Conservation (phyloP, 2,113 vertebrate genomes). For the Dromas ardeola region DNA sequence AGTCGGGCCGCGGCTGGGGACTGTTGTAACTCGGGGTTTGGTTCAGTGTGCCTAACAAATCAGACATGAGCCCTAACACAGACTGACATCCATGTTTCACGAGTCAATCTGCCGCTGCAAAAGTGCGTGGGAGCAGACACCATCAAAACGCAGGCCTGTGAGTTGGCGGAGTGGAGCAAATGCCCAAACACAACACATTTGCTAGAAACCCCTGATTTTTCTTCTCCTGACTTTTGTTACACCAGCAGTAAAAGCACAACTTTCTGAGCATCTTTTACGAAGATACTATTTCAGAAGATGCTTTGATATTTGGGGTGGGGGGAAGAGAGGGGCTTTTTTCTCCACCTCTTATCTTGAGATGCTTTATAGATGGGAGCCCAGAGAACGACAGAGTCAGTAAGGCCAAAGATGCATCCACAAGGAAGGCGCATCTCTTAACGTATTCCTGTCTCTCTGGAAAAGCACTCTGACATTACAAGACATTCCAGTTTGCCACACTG, state of each 20-base stretch:
- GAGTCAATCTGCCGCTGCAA: background rate
- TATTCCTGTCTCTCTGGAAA: background rate
- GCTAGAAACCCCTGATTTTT: background rate
- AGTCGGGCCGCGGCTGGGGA: background rate
- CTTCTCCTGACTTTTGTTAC: background rate
- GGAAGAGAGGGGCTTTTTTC: background rate
- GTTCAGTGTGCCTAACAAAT: too few relatives aligned
- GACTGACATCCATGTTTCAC: too few relatives aligned
- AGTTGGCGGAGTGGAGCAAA: background rate
- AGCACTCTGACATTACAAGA: background rate
- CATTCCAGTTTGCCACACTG: accelerated
- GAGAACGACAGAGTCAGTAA: background rate
- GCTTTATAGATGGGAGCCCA: background rate
- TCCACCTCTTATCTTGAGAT: background rate
- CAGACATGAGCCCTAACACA: too few relatives aligned
- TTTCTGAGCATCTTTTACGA: background rate
- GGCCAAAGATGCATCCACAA: accelerated
- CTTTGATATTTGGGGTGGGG: background rate
- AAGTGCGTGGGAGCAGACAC: background rate
- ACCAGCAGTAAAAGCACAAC: background rate
- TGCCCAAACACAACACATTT: accelerated
- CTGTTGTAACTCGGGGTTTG: background rate
- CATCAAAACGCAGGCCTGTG: background rate
- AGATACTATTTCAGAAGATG: background rate
- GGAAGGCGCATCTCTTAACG: accelerated